phyloP scores from a whole-genome alignment of 2,113 vertebrate species.

The Macrotus californicus region DNA sequence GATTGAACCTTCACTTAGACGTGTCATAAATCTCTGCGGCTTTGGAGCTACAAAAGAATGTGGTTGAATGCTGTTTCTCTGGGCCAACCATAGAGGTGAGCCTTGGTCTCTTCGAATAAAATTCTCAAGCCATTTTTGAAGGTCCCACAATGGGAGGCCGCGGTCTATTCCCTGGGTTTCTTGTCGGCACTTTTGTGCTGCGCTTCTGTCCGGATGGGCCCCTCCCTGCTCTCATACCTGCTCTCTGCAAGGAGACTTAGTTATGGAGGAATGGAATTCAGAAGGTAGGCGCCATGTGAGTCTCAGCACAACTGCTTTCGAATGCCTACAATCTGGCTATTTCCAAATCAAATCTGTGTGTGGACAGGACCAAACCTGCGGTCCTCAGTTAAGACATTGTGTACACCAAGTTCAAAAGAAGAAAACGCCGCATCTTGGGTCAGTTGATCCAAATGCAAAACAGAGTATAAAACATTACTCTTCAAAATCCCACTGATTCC shows the following conservation, averaged over 20 bases:
- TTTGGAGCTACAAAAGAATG: not conserved
- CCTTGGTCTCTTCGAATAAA: not conserved
- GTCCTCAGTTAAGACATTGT: not conserved
- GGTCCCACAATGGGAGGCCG: not conserved
- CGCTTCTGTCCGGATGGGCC: not conserved
- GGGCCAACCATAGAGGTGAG: not conserved
- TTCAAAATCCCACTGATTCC: not conserved
- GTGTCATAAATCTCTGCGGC: not conserved
- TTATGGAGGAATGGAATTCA: not conserved
- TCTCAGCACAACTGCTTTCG: not conserved
- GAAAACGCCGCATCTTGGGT: not conserved
- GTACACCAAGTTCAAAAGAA: not conserved
- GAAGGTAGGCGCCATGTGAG: not conserved
- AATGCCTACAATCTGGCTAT: not conserved
- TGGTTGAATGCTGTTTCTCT: not conserved
- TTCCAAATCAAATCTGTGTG: slow-evolving; percentile 23
- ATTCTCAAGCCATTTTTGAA: not conserved
- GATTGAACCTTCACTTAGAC: not conserved
- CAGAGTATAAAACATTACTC: not conserved
- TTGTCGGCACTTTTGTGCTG: not conserved
- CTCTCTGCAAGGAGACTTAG: not conserved
- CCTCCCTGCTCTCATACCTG: not conserved
- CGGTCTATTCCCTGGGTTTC: not conserved
- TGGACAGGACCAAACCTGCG: slow-evolving; percentile 33
- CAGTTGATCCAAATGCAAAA: not conserved